These are phyloP conservation scores for Echinarachnius parma DNA, from an alignment of 53 echinoderm and acorn worm species.

Conservation along the genomic window DNA sequence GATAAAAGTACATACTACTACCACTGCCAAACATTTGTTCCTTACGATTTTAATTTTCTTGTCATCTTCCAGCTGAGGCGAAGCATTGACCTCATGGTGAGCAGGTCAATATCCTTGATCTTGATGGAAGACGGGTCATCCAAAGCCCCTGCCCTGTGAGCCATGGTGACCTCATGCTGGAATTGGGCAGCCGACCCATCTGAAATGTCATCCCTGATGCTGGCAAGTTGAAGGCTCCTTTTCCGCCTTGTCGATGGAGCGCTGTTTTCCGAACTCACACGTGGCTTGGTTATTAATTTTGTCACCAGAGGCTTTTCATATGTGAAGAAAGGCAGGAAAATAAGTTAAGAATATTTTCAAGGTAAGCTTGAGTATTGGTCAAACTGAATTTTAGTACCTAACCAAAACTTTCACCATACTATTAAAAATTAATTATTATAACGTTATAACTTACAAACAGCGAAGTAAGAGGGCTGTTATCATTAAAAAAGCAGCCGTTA, in stretches of 20 bases:
- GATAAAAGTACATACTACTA: neutral
- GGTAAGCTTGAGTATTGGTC: no score
- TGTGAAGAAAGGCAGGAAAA: conserved; percentile 8
- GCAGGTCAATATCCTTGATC: neutral
- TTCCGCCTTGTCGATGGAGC: neutral
- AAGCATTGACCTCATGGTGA: neutral
- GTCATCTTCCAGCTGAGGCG: conserved; percentile 13
- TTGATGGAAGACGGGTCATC: neutral
- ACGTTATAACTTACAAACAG: no score
- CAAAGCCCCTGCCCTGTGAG: neutral
- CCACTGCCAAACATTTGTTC: neutral
- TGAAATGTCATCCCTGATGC: neutral
- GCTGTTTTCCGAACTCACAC: neutral
- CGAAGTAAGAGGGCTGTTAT: no score
- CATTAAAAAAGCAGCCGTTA: no score
- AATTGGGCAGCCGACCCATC: neutral
- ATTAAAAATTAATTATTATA: no score
- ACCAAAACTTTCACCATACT: no score
- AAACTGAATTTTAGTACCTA: no score
- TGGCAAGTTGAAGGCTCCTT: neutral
- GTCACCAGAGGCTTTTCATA: conserved; percentile 13
- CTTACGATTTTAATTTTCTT: conserved; percentile 15
- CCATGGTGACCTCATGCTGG: neutral
- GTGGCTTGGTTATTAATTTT: neutral
- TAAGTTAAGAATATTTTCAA: no score